Percentiles rank a stretch among this genome's conserved stretches.
These are phyloP conservation scores for Epistrophe eligans DNA, from an alignment of 2,888 invertebrate genomes.

Conservation along the genomic window DNA sequence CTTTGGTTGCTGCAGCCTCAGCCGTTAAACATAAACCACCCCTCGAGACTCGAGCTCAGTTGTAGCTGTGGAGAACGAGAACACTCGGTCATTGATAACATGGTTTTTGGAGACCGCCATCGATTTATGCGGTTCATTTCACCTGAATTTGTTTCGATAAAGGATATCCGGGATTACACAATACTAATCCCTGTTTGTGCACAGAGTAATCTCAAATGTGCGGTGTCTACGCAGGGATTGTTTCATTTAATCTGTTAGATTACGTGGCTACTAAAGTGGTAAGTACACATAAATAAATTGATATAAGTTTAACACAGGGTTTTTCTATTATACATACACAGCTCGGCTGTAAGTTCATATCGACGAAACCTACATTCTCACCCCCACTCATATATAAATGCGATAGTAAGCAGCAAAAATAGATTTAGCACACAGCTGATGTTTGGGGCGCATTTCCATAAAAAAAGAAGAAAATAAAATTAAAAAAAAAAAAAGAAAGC, in stretches of 20 bases:
- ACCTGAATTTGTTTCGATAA: slow-evolving; percentile 75
- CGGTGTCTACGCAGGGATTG: slow-evolving; percentile 72
- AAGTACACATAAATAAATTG: slow-evolving; percentile 58
- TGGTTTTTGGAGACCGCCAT: slow-evolving; percentile 50
- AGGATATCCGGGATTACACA: slow-evolving; percentile 75
- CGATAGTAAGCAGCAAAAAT: neutral
- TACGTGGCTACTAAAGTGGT: slow-evolving; percentile 65
- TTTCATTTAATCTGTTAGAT: slow-evolving; percentile 67
- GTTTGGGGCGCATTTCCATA: neutral
- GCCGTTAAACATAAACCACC: slow-evolving; percentile 6
- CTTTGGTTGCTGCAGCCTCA: slow-evolving; percentile 2
- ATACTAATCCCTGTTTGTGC: slow-evolving; percentile 61
- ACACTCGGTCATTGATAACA: slow-evolving; percentile 22
- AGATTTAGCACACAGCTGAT: slow-evolving; percentile 24
- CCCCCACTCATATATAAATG: neutral
- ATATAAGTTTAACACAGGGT: slow-evolving; percentile 7
- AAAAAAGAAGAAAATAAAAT: too few relatives aligned
- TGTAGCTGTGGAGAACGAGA: neutral
- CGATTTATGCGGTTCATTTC: slow-evolving; percentile 55
- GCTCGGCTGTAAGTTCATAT: neutral
- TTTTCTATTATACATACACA: neutral
- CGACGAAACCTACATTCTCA: neutral
- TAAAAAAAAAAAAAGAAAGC: too few relatives aligned
- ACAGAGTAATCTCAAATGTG: slow-evolving; percentile 62
- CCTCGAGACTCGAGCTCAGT: neutral